A percentile compares a stretch with the other conserved stretches of the same genome.
These are phyloP conservation scores for Micropoecilia bifurca DNA, from an alignment of 2,797 vertebrate species.

Conservation along the genomic window DNA sequence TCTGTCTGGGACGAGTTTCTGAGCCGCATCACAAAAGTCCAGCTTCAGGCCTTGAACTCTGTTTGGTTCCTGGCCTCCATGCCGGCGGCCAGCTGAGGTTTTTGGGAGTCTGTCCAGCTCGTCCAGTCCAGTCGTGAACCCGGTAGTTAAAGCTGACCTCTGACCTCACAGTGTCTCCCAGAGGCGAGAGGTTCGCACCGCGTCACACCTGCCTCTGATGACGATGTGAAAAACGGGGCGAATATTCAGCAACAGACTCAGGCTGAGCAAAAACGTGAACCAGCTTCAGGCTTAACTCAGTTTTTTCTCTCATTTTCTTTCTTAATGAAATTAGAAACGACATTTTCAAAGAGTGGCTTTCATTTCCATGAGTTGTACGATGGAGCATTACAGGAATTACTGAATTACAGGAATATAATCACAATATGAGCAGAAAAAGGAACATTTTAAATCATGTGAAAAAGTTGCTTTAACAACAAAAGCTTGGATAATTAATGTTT, in stretches of 20 bases:
- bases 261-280: too few relatives aligned
- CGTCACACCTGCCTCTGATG: constrained; percentile 53
- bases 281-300: too few relatives aligned
- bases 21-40: background rate
- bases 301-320: too few relatives aligned
- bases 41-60: background rate
- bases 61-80: constrained; percentile 2
- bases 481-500: too few relatives aligned
- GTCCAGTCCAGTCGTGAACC: constrained; percentile 33
- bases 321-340: too few relatives aligned
- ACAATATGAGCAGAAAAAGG: too few relatives aligned
- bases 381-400: too few relatives aligned
- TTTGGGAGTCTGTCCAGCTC: constrained; percentile 9
- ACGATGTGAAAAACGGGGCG: background rate
- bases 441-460: too few relatives aligned
- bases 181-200: constrained; percentile 45
- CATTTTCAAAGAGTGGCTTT: too few relatives aligned
- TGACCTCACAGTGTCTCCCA: constrained; percentile 36
- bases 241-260: background rate
- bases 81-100: constrained; percentile 40
- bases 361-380: too few relatives aligned
- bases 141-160: constrained; percentile 33
- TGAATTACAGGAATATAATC: too few relatives aligned
- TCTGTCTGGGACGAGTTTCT: background rate
- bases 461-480: too few relatives aligned